Evolutionary conservation across 2,888 invertebrate species (phyloP).

Genomic region (Drosophila buzzatii): DNA sequence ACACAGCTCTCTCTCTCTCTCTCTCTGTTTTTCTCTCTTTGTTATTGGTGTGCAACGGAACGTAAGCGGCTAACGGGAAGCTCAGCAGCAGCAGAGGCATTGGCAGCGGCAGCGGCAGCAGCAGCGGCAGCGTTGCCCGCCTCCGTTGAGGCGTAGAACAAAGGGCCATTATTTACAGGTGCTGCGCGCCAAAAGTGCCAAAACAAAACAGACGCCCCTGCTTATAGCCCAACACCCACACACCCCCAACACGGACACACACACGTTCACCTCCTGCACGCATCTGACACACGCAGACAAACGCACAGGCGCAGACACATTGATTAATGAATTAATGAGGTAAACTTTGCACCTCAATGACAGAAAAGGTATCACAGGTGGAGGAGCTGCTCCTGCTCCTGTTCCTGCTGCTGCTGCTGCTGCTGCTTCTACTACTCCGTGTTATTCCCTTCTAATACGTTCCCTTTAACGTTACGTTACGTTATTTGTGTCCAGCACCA

Average conservation of each 20-base stretch:
- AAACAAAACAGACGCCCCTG: conserved; percentile 76
- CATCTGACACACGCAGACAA: conserved; percentile 27
- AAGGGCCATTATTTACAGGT: conserved; percentile 80
- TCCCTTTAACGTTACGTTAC: conserved; percentile 13
- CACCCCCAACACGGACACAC: conserved; percentile 13
- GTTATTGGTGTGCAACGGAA: conserved; percentile 67
- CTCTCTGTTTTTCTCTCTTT: conserved; percentile 14
- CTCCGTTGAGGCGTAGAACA: conserved; percentile 73
- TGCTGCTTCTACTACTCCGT: conserved; percentile 37
- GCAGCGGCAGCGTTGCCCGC: conserved; percentile 40
- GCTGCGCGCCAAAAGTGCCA: conserved; percentile 80
- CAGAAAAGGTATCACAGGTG: conserved; percentile 68
- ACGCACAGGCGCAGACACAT: conserved; percentile 72
- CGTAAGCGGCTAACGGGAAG: conserved; percentile 56
- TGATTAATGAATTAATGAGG: conserved; percentile 80
- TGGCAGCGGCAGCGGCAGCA: conserved; percentile 8
- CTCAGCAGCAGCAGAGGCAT: conserved; percentile 1
- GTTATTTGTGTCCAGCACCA: conserved; percentile 5
- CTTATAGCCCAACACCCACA: conserved; percentile 40
- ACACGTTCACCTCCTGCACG: neutral
- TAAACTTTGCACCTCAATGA: conserved; percentile 80
- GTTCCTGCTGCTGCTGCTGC: conserved; percentile 26
- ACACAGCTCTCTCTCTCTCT: conserved; percentile 2
- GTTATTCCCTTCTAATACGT: conserved; percentile 54
- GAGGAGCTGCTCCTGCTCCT: conserved; percentile 25